Percentiles rank a stretch among this genome's conserved stretches.
Evolutionary conservation across 2,113 vertebrate species (phyloP).

Genomic region (Cryptotis parvus): DNA sequence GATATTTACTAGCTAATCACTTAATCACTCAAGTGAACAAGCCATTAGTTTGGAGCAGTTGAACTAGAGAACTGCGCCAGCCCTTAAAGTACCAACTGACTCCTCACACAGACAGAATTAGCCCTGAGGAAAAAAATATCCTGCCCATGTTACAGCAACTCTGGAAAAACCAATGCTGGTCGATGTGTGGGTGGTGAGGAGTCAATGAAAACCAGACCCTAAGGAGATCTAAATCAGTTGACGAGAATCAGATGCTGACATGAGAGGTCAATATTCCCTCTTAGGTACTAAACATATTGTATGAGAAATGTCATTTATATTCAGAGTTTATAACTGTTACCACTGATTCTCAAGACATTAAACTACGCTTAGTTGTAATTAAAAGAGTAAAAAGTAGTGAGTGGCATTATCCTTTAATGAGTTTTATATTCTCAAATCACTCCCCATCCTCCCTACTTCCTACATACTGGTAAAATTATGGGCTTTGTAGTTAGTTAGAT

Average conservation of each 20-base stretch:
- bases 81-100: conserved; percentile 6
- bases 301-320: background rate
- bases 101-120: background rate
- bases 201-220: background rate
- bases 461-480: background rate
- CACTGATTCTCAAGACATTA: background rate
- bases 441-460: background rate
- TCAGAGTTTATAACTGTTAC: background rate
- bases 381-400: background rate
- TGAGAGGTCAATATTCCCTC: background rate
- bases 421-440: conserved; percentile 20
- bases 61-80: background rate
- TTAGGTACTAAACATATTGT: background rate
- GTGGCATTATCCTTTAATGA: background rate
- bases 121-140: conserved; percentile 42
- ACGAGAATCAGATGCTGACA: background rate
- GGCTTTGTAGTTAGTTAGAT: conserved; percentile 5
- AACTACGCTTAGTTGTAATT: background rate
- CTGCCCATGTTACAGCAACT: background rate
- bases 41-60: background rate
- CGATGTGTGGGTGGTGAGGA: background rate
- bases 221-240: background rate
- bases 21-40: conserved; percentile 15
- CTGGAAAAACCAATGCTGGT: background rate
- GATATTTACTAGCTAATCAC: background rate